These are phyloP conservation scores for Glaucidium brasilianum DNA, from an alignment of 2,113 vertebrate genomes.

Conservation along the genomic window DNA sequence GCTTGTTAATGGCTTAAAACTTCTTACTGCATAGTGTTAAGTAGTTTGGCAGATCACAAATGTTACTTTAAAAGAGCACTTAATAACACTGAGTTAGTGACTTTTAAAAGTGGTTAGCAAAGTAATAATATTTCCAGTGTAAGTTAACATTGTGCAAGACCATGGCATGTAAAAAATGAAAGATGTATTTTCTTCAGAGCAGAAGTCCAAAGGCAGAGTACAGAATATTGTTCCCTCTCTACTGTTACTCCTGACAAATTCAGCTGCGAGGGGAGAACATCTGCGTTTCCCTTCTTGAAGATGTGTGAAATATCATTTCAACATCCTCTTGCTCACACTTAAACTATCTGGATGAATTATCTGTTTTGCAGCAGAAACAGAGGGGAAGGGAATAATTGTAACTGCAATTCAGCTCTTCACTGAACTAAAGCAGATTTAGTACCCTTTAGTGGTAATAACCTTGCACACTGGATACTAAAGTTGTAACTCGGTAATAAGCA, in stretches of 20 bases:
- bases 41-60: slow-evolving; percentile 13
- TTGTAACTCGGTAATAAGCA: background rate
- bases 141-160: background rate
- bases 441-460: background rate
- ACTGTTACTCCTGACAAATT: background rate
- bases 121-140: background rate
- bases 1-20: slow-evolving; percentile 14
- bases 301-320: background rate
- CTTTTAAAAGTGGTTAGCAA: background rate
- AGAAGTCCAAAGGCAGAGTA: background rate
- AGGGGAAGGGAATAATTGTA: background rate
- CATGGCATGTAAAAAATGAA: background rate
- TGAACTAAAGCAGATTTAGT: background rate
- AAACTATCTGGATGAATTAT: background rate
- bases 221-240: background rate
- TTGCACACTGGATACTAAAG: background rate
- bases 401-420: background rate
- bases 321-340: background rate
- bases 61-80: slow-evolving; percentile 12
- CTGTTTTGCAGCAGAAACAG: background rate
- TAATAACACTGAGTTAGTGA: background rate
- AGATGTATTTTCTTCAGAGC: background rate
- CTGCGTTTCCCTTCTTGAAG: background rate
- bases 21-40: background rate
- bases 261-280: background rate